These are phyloP conservation scores for Merluccius polli DNA, from an alignment of 2,797 vertebrate genomes.

Conservation along the genomic window DNA sequence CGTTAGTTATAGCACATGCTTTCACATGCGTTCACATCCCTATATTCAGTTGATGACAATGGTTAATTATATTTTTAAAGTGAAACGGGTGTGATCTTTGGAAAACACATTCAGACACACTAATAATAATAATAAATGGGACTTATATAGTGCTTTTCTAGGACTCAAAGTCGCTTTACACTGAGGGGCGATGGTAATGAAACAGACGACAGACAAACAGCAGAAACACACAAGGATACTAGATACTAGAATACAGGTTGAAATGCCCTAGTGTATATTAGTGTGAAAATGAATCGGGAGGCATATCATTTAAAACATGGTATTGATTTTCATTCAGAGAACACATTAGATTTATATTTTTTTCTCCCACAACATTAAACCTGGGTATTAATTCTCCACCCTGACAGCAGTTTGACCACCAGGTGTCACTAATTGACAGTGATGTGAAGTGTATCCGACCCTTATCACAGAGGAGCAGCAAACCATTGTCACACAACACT, in stretches of 20 bases:
- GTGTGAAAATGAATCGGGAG: neutral
- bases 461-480: too few relatives aligned
- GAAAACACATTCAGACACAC: neutral
- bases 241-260: neutral
- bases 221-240: too few relatives aligned
- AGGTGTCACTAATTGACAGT: conserved; percentile 61
- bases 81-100: neutral
- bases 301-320: neutral
- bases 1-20: neutral
- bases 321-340: neutral
- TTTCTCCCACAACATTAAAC: neutral
- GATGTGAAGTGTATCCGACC: neutral
- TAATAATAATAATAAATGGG: too few relatives aligned
- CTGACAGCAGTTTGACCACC: conserved; percentile 40
- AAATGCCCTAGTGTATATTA: neutral
- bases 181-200: too few relatives aligned
- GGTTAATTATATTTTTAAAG: neutral
- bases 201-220: too few relatives aligned
- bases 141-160: too few relatives aligned
- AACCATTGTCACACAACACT: neutral
- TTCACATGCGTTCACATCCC: neutral
- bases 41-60: neutral
- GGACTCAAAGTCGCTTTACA: too few relatives aligned
- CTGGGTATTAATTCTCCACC: neutral
- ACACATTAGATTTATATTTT: neutral